These are phyloP conservation scores for Acanthopagrus latus DNA, from an alignment of 2,797 vertebrate species.

Conservation along the genomic window DNA sequence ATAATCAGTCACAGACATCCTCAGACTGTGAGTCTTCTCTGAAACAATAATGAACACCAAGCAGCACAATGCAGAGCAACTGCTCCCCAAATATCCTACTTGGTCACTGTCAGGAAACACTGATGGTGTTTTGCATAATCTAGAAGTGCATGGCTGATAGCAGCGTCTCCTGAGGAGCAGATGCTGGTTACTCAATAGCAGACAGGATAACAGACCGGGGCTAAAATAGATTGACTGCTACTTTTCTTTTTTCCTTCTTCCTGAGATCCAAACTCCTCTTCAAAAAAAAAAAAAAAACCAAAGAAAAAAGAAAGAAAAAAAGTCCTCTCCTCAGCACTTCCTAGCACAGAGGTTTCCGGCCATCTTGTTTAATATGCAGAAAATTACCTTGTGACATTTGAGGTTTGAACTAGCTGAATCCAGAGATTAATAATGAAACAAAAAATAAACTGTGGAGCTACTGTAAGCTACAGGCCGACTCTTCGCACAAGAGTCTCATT, in stretches of 20 bases:
- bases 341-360: slow-evolving; percentile 79
- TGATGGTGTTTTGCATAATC: slow-evolving; percentile 76
- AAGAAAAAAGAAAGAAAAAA: slow-evolving; percentile 33
- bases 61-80: slow-evolving; percentile 26
- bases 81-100: slow-evolving; percentile 52
- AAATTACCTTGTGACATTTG: slow-evolving; percentile 72
- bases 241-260: slow-evolving; percentile 75
- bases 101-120: slow-evolving; percentile 75
- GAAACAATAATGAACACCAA: slow-evolving; percentile 6
- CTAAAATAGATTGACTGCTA: slow-evolving; percentile 79
- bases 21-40: not conserved
- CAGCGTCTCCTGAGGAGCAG: slow-evolving; percentile 75
- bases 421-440: slow-evolving; percentile 25
- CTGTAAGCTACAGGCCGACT: not conserved
- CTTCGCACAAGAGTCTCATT: not conserved
- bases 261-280: slow-evolving; percentile 77
- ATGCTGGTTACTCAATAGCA: slow-evolving; percentile 84
- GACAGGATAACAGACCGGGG: slow-evolving; percentile 81
- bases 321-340: slow-evolving; percentile 83
- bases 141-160: slow-evolving; percentile 72
- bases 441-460: slow-evolving; percentile 15
- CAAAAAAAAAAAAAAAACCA: slow-evolving; percentile 46
- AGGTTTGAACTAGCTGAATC: slow-evolving; percentile 61
- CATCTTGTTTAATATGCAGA: slow-evolving; percentile 81
- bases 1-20: not conserved